Evolutionary conservation across 1,140 invertebrate genomes (phyloP).

Genomic region (Pseudachorutes palmiensis): DNA sequence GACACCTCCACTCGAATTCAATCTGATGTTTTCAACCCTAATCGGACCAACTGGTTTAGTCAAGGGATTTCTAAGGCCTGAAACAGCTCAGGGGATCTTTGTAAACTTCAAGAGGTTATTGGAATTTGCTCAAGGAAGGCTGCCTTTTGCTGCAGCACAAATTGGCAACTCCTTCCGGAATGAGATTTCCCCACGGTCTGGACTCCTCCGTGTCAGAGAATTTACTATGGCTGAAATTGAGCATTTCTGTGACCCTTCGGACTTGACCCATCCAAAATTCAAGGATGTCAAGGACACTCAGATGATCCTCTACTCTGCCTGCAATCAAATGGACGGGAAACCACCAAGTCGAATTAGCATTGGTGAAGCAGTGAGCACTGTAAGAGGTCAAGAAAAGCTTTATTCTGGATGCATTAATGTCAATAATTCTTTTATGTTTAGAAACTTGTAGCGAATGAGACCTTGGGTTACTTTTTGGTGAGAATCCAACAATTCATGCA

Average conservation of each 20-base stretch:
- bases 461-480: constrained; percentile 95
- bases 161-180: constrained; percentile 97
- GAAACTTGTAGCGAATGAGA: constrained; percentile 90
- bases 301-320: constrained; percentile 82
- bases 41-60: constrained; percentile 91
- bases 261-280: constrained; percentile 91
- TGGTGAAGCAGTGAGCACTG: constrained; percentile 63
- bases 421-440: constrained; percentile 42
- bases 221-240: constrained; percentile 99
- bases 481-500: constrained; percentile 84
- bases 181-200: constrained; percentile 97
- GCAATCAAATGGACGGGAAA: constrained; percentile 92
- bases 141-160: constrained; percentile 97
- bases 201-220: constrained; percentile 88
- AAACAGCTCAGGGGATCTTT: constrained; percentile 99
- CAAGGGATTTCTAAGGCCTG: constrained; percentile 90
- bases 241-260: constrained; percentile 90
- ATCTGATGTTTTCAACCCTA: constrained; percentile 95
- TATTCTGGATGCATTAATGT: constrained; percentile 13
- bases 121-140: constrained; percentile 91
- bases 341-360: constrained; percentile 61
- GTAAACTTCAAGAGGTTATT: constrained; percentile 95
- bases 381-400: constrained; percentile 37
- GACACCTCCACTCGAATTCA: constrained; percentile 92
- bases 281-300: constrained; percentile 59